These are phyloP conservation scores for Sycophila texana DNA, from an alignment of 2,888 invertebrate species.

Conservation along the genomic window DNA sequence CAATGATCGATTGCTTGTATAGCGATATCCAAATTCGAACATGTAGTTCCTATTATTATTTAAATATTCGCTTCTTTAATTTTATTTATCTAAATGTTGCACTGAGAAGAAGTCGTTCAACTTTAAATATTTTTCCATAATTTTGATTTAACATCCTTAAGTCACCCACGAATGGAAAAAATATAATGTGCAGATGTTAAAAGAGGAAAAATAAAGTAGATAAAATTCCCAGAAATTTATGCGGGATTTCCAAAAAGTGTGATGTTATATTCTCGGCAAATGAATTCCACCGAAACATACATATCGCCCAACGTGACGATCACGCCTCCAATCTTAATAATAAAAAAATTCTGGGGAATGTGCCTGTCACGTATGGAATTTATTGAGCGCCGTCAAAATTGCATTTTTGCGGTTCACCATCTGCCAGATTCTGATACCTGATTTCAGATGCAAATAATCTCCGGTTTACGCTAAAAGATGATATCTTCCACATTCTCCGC, in stretches of 20 bases:
- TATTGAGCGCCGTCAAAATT: conserved; percentile 18
- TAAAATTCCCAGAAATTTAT: no score
- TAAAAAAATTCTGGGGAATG: conserved; percentile 15
- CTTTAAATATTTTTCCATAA: no score
- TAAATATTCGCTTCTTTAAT: no score
- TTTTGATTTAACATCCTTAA: no score
- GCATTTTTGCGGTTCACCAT: conserved; percentile 26
- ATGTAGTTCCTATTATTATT: no score
- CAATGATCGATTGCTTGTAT: conserved; percentile 7
- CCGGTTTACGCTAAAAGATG: conserved; percentile 5
- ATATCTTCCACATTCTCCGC: conserved; percentile 19
- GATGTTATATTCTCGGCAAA: not conserved
- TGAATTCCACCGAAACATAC: not conserved
- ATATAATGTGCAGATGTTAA: no score
- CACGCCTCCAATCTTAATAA: not conserved
- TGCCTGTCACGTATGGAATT: conserved; percentile 13
- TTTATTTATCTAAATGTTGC: no score
- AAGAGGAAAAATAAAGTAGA: no score
- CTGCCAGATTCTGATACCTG: conserved; percentile 19
- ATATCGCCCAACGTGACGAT: not conserved
- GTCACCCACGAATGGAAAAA: no score
- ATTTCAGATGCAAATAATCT: conserved; percentile 30
- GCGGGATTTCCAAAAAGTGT: no score
- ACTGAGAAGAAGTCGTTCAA: no score
- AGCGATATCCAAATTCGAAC: no score